These are phyloP conservation scores for Nemopilema nomurai DNA, from an alignment of 30 jellyfish, hydroid and myxozoan genomes.

Conservation along the genomic window DNA sequence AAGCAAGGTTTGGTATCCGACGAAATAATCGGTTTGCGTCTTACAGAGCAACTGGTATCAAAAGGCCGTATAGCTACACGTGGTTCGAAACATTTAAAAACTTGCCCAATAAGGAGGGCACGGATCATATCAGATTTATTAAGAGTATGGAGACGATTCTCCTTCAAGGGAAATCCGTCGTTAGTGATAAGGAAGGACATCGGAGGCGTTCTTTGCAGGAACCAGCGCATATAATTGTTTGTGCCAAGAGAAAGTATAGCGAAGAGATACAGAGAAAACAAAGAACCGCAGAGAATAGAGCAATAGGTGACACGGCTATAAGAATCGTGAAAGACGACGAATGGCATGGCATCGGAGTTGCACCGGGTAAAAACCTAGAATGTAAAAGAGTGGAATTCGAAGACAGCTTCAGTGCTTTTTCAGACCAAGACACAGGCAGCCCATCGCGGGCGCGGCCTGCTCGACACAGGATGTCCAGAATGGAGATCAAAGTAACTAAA, in stretches of 20 bases:
- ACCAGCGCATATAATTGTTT: neutral
- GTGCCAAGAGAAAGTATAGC: neutral
- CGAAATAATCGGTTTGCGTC: neutral
- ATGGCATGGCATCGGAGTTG: neutral
- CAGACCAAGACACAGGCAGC: neutral
- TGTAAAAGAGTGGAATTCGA: neutral
- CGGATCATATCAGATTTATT: neutral
- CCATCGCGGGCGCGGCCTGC: neutral
- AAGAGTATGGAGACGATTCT: neutral
- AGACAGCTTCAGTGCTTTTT: neutral
- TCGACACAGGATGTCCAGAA: neutral
- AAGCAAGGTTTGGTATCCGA: neutral
- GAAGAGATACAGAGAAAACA: neutral
- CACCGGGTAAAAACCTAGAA: neutral
- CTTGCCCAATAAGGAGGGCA: neutral
- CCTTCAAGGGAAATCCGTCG: neutral
- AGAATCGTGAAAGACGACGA: neutral
- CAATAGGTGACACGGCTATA: too few species aligned
- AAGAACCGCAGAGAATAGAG: neutral
- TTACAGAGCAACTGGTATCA: neutral
- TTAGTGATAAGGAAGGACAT: neutral
- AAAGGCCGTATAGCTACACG: neutral
- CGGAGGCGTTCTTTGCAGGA: neutral
- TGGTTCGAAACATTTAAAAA: neutral
- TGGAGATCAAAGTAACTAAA: slow-evolving; percentile 65